Base-by-base conservation (phyloP, 2,888 invertebrate species). In the Cryptocheilus praepositus region DNA sequence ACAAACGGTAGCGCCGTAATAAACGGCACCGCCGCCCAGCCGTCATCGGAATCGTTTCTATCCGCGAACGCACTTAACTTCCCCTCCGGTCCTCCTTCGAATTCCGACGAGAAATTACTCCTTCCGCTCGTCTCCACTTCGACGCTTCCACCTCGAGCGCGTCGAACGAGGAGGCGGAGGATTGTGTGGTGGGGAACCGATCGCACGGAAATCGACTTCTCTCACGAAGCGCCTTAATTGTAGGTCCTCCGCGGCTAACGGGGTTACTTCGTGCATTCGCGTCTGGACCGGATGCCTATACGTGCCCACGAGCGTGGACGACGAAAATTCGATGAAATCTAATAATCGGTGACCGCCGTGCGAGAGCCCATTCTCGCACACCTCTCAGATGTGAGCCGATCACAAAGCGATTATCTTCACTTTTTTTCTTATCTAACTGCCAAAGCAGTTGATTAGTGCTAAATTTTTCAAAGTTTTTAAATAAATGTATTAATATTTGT, bases 251-350 rank as follows among this genome's bases (percentile, higher is more conserved):
- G 64, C 18, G 69, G 73, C 60, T 71, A 67, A 77, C 71, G 62
- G 64, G 73, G 71, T 78, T 79, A 78, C 78, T 77, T 71, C 73
- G 66, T 53, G 68, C 68, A 72, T 64, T 57, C 69, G 74, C 57
- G 71, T 71, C 58, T 36, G 55, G 60, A 58, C 66, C 67, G 74
- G 71, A 77, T 58, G 61, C 55, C 61, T 55, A 45, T 54, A 58
- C 61, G 36, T 43, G 53, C 43, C 66, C 62, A 58, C 44, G 62
- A 49, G 66, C 51, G 54, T 61, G 64, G 67, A 71, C 62, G 69
- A 77, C 73, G 74, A 76, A 79, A 82, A 81, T 79, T 78, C 77
- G 81, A 83, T 77, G 80, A 81, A 82, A 82, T 79, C 81, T 81
- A 82, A 82, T 80, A 82, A 82, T 83, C 79, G 76, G 74, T 76